Evolutionary conservation across 2,113 vertebrate genomes (phyloP), one percentile per base, ranked within the genome.

Genomic region (Datnioides undecimradiatus): DNA sequence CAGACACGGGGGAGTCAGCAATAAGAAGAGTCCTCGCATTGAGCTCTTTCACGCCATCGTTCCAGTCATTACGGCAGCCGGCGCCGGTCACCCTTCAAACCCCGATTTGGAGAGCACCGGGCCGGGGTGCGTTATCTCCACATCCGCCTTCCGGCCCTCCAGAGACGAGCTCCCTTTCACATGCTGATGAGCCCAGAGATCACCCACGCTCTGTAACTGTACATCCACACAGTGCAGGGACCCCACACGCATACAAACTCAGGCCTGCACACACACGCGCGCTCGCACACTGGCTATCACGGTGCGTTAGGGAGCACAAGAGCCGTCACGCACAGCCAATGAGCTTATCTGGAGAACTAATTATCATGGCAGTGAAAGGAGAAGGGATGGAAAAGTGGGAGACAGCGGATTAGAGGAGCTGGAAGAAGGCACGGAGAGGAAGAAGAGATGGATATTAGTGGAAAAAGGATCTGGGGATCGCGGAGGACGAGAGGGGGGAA

Each of bases 101-200:
- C 8, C 9, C 2, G 19, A 65, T 69, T 23, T 45, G 69, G 65
- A 14, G 46, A 60, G 70, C 25, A 16, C 10, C 17, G 3, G 68
- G 74, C 75, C 17, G 33, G 60, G 76, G 38, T 45, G 8, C 29
- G 55, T 85, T 88, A 83, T 88, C 85, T 87, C 55, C 58, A 76
- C 52, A 59, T 23, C 46, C 74, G 14, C 60, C 71, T 16, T 79
- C 27, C 59, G 68, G 19, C 62, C 51, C 82, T 75, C 64, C 51
- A 75, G 84, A 88, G 80, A 79, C 8, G 2, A 76, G 76, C 79
- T 73, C 21, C 31, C 77, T 91, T 92, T 93, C 68, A 91, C 88
- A 94, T 93, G 82, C 88, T 87, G 85, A 92, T 88, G 74, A 91
- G 84, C 45, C 65, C 51, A 17, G 27, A 83, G 68, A 73, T 91